These are phyloP conservation scores for Eremobia ochroleuca DNA, from an alignment of 2,888 invertebrate species.

Conservation along the genomic window DNA sequence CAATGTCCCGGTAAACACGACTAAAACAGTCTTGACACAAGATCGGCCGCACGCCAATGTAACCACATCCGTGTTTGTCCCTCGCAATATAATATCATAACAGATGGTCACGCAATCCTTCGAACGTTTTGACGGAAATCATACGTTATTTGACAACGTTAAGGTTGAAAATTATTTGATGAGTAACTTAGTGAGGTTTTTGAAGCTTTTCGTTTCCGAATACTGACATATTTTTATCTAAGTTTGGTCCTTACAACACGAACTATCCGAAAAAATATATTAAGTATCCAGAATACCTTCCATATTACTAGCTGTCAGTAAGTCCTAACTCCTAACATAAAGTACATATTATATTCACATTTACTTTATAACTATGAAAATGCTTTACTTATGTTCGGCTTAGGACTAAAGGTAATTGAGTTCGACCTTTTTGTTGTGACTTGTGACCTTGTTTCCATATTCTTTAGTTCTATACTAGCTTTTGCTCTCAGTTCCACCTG, in stretches of 20 bases:
- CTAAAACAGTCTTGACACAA: constrained; percentile 42
- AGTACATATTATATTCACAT: neutral
- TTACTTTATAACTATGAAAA: neutral
- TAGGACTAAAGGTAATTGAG: neutral
- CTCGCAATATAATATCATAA: constrained; percentile 52
- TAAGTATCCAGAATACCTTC: neutral
- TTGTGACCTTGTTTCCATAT: constrained; percentile 47
- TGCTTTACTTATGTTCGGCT: too few species aligned
- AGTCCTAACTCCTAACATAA: neutral
- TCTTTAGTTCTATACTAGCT: too few species aligned
- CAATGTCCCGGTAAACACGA: constrained; percentile 23
- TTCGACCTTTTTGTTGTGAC: constrained; percentile 24
- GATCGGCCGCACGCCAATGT: constrained; percentile 43
- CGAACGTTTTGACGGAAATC: neutral
- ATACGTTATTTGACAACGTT: constrained; percentile 13
- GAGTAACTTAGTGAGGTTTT: neutral
- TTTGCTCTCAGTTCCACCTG: too few species aligned
- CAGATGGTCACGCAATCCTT: constrained; percentile 52
- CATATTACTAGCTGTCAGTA: neutral
- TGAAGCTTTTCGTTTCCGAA: neutral
- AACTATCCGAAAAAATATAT: neutral
- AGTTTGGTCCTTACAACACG: neutral
- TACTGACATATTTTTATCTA: neutral
- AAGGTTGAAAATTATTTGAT: constrained; percentile 14
- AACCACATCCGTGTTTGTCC: constrained; percentile 55